phyloP scores from a whole-genome alignment of 2,113 vertebrate species.

The Cyphomyrus discorhynchus region DNA sequence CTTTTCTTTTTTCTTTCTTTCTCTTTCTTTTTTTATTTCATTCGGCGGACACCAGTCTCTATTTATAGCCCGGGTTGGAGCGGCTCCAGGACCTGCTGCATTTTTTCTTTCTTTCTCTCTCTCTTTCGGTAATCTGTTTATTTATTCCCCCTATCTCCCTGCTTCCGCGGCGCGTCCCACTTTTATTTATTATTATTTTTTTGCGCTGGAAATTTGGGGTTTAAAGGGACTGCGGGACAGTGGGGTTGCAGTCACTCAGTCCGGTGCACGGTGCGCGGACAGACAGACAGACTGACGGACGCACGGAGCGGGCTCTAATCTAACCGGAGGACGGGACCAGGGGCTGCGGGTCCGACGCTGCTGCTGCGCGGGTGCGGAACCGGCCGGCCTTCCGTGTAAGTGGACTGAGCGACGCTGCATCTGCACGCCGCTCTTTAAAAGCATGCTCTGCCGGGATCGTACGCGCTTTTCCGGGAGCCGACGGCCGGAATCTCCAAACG shows the following conservation, averaged over 20 bases:
- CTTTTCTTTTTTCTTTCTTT: slow-evolving; percentile 45
- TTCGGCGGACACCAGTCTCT: slow-evolving; percentile 46
- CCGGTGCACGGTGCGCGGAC: slow-evolving; percentile 42
- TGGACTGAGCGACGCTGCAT: not conserved
- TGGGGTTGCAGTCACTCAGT: slow-evolving; percentile 12
- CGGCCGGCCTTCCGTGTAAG: slow-evolving; percentile 24
- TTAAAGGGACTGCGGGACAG: slow-evolving; percentile 31
- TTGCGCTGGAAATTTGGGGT: slow-evolving; percentile 20
- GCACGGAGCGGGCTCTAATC: slow-evolving; percentile 12
- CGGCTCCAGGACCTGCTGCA: slow-evolving; percentile 33
- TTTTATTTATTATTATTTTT: slow-evolving; percentile 14
- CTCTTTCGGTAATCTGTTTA: slow-evolving; percentile 39
- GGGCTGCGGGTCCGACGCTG: slow-evolving; percentile 31
- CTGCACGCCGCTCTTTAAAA: not conserved
- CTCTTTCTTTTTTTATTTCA: slow-evolving; percentile 53
- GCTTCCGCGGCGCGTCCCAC: slow-evolving; percentile 21
- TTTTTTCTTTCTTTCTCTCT: slow-evolving; percentile 14
- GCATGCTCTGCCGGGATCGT: not conserved
- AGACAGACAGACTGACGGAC: slow-evolving; percentile 26
- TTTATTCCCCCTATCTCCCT: slow-evolving; percentile 16
- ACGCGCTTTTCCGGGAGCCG: not conserved
- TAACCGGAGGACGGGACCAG: slow-evolving; percentile 27
- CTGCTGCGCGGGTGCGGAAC: slow-evolving; percentile 21
- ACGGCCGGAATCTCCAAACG: not conserved
- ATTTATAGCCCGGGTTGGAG: slow-evolving; percentile 44